Base-by-base conservation (phyloP, 2,797 vertebrate genomes). In the Muscicapa striata region DNA sequence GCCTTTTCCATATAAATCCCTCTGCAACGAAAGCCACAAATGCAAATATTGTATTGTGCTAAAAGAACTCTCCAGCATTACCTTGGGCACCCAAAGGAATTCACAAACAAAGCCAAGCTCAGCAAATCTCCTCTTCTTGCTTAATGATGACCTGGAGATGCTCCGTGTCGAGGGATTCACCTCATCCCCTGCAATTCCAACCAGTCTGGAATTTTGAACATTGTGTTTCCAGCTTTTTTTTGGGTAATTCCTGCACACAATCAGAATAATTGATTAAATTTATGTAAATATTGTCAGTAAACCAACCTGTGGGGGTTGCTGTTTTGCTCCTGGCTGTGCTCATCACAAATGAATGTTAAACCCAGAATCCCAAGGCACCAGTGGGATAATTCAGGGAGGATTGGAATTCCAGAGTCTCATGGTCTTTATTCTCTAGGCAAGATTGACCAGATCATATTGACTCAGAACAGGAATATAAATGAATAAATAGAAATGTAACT, bases 241-340 rank as follows among this genome's bases (percentile, higher is more conserved):
- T 1, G 23, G 15, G 36, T 21, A 1, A 5, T 52, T 84, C 41
- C 6, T 16, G 26, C 30, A 24, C 18, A 18, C 22, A 27, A 2
- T 20, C 5, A 1, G 27, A 63, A 46, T 10, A 45, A 32, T 2
- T 17, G 63, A 61, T 9, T 21, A 32, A 52, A 51, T 5, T 21
- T 32, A 13, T 5, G 6, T 5, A 48, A 63, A 40, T 7, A 3
- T 68, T 55, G 13, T 21, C 21, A 27, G 26, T 6, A 38, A 68
- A 63, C 5, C 43, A 13, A 0, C 26, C 1, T 1, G 8, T 0
- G 24, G 40, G 57, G 7, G 45, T 15, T 24, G 34, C 27, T 58
- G 41, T 12, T 54, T 46, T 38, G 7, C 12, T 29, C 8, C 4
- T 15, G 14, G 45, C 38, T 45, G 1, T 16, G 22, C 14, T 41